Evolutionary conservation across 2,113 vertebrate genomes (phyloP), one percentile per base, ranked within the genome.

Genomic region (Monopterus albus): DNA sequence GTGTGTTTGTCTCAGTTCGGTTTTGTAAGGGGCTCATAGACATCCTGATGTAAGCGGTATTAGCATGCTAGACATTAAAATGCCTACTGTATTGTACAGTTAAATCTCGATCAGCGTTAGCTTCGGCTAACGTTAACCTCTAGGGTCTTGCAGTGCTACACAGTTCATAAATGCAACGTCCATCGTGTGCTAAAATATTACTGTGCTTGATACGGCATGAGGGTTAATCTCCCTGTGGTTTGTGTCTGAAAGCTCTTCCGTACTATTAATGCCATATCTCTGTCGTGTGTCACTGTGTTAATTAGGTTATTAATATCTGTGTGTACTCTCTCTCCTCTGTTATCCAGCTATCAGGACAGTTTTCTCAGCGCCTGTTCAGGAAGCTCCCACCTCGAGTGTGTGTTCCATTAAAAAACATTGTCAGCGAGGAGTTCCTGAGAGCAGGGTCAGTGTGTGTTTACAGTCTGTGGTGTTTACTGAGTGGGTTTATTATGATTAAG

Each of bases 351-450:
- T 94, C 93, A 1, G 96, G 96, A 36, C 96, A 96, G 73, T 94
- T 96, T 47, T 95, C 96, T 1, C 95, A 96, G 43, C 94, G 95
- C 1, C 91, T 95, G 18, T 97, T 98, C 82, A 92, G 95, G 73
- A 96, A 97, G 75, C 93, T 97, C 15, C 96, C 96, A 0, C 96
- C 96, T 0, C 93, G 96, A 0, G 94, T 97, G 20, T 97, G 95
- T 7, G 93, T 97, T 49, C 95, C 96, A 10, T 84, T 98, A 40
- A 96, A 96, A 87, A 96, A 89, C 79, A 97, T 97, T 2, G 96
- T 98, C 82, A 96, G 96, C 0, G 95, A 96, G 82, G 96, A 96
- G 79, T 95, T 96, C 63, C 92, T 97, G 50, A 92, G 94, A 14
- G 95, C 94, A 21, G 96, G 96, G 96, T 97, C 76, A 92, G 93